These are phyloP conservation scores for Eleutherodactylus coqui DNA, from an alignment of 2,797 vertebrate species.

Conservation along the genomic window DNA sequence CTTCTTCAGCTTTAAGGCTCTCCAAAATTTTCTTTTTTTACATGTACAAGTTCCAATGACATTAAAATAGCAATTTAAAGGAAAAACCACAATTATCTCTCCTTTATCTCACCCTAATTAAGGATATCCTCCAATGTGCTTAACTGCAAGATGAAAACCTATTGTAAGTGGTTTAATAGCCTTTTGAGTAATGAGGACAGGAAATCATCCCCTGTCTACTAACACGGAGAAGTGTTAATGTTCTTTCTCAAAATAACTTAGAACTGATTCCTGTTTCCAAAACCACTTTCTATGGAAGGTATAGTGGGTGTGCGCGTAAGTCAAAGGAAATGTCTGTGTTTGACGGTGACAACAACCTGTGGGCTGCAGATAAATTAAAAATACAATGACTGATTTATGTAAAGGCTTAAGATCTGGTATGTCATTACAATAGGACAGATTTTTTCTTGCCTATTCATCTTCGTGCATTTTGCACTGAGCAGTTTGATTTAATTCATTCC, in stretches of 20 bases:
- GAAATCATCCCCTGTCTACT: constrained; percentile 42
- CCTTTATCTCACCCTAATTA: constrained; percentile 57
- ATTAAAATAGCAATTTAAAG: constrained; percentile 58
- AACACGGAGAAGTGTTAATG: constrained; percentile 41
- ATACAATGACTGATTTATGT: background rate
- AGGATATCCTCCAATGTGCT: constrained; percentile 45
- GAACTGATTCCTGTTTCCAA: constrained; percentile 38
- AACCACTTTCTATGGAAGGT: constrained; percentile 34
- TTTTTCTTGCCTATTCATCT: background rate
- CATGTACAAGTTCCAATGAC: constrained; percentile 44
- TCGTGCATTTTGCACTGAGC: background rate
- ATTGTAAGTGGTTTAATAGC: constrained; percentile 46
- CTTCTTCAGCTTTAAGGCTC: background rate
- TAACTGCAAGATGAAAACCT: constrained; percentile 17
- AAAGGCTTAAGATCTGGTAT: background rate
- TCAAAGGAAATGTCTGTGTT: constrained; percentile 6
- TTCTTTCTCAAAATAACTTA: constrained; percentile 42
- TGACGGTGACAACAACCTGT: constrained; percentile 17
- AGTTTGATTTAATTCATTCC: too few species aligned
- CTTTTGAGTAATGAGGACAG: constrained; percentile 57
- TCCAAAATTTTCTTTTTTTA: constrained; percentile 5
- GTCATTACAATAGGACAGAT: background rate
- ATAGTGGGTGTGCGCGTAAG: constrained; percentile 18
- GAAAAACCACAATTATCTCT: constrained; percentile 57
- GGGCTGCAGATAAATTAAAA: background rate